These are phyloP conservation scores for Spilarctia lutea DNA, from an alignment of 2,888 invertebrate genomes.

Conservation along the genomic window DNA sequence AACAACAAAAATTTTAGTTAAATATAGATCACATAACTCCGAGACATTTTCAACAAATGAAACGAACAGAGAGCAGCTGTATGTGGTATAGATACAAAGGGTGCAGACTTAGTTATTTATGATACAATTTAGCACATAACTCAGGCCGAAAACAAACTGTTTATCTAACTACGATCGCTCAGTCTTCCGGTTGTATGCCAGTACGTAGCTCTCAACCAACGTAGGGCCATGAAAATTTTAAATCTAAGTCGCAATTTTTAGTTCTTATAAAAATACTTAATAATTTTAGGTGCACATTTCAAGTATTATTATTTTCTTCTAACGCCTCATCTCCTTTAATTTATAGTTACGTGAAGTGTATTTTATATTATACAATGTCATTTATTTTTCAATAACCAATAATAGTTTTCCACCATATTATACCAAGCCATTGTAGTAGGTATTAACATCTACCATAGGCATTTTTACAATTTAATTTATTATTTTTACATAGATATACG, in stretches of 20 bases:
- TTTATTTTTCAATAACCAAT: too few relatives aligned
- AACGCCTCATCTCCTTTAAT: not conserved
- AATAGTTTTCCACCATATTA: too few relatives aligned
- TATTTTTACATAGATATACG: too few relatives aligned
- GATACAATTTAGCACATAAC: constrained; percentile 56
- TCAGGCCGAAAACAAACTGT: constrained; percentile 60
- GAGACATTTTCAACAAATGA: constrained; percentile 3
- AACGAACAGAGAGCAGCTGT: constrained; percentile 8
- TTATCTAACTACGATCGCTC: constrained; percentile 59
- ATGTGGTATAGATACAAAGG: constrained; percentile 36
- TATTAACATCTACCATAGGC: too few relatives aligned
- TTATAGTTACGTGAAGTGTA: too few relatives aligned
- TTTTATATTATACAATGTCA: too few relatives aligned
- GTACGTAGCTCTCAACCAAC: constrained; percentile 38
- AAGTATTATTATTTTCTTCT: not conserved
- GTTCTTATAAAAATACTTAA: not conserved
- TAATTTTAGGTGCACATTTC: not conserved
- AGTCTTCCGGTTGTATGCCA: constrained; percentile 51
- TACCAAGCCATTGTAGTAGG: too few relatives aligned
- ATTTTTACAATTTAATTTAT: too few relatives aligned
- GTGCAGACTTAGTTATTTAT: constrained; percentile 47
- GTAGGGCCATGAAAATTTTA: constrained; percentile 27
- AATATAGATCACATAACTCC: not conserved
- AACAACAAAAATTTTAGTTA: not conserved
- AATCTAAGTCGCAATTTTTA: not conserved